These are phyloP conservation scores for Micromussa lordhowensis DNA, from an alignment of 92 coral and sea anemone species.

Conservation along the genomic window DNA sequence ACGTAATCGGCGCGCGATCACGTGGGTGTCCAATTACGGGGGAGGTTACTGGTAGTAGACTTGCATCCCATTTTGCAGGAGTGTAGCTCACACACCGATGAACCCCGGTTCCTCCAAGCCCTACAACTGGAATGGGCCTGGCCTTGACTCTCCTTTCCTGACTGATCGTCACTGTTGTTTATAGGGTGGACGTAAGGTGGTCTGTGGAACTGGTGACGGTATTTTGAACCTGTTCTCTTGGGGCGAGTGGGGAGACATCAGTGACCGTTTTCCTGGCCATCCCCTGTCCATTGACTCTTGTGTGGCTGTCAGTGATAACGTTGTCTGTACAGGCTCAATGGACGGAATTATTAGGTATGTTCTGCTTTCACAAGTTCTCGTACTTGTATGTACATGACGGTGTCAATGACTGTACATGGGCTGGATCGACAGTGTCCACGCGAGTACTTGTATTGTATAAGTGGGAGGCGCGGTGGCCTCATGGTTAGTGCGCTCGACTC, in stretches of 20 bases:
- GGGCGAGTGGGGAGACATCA: slow-evolving; percentile 96
- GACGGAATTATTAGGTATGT: slow-evolving; percentile 95
- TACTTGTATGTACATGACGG: background rate
- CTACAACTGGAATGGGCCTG: background rate
- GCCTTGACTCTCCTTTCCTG: background rate
- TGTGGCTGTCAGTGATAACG: slow-evolving; percentile 84
- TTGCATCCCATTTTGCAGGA: background rate
- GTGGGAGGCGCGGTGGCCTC: no score
- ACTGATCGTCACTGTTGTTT: background rate
- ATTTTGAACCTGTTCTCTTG: slow-evolving; percentile 91
- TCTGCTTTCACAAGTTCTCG: background rate
- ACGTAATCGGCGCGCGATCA: no score
- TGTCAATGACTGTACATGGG: no score
- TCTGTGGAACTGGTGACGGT: slow-evolving; percentile 97
- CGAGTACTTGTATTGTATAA: no score
- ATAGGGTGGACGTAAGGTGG: slow-evolving; percentile 90
- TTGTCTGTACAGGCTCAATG: slow-evolving; percentile 99
- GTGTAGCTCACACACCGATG: no score
- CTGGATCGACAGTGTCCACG: no score
- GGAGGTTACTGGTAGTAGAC: background rate
- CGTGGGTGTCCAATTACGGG: no score
- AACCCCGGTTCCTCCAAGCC: background rate
- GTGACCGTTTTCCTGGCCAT: slow-evolving; percentile 98
- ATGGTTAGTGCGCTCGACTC: no score
- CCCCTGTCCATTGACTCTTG: slow-evolving; percentile 98